Evolutionary conservation across 2,797 vertebrate genomes (phyloP).

Genomic region (Syngnathus acus): DNA sequence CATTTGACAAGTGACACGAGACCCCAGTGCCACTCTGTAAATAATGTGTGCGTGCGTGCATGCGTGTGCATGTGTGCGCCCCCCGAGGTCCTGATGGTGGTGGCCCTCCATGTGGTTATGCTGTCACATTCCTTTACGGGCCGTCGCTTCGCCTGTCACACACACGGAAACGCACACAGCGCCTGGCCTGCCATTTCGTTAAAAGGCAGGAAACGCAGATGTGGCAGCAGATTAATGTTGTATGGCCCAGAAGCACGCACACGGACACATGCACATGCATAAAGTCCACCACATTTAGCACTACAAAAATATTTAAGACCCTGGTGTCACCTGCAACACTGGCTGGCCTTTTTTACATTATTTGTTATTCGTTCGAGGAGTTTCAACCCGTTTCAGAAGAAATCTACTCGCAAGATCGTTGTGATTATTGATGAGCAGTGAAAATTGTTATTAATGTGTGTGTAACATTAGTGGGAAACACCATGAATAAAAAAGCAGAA

Average conservation of each 20-base stretch:
- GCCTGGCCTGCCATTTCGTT: conserved; percentile 63
- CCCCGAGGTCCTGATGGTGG: conserved; percentile 58
- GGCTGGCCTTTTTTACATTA: conserved; percentile 13
- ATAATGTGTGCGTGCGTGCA: conserved; percentile 23
- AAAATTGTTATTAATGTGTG: too few species aligned
- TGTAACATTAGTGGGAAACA: too few species aligned
- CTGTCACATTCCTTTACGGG: conserved; percentile 66
- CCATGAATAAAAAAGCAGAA: too few species aligned
- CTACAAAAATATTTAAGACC: conserved; percentile 21
- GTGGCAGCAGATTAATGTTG: conserved; percentile 73
- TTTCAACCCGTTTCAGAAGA: not conserved
- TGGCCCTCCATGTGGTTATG: conserved; percentile 55
- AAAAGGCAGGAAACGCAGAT: conserved; percentile 65
- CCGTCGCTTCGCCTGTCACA: conserved; percentile 47
- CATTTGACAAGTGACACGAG: conserved; percentile 44
- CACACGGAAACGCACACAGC: conserved; percentile 35
- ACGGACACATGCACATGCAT: conserved; percentile 17
- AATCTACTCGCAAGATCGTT: too few species aligned
- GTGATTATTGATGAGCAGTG: too few species aligned
- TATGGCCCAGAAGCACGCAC: conserved; percentile 48
- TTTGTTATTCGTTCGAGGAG: not conserved
- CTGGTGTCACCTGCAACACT: conserved; percentile 21
- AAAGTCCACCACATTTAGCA: conserved; percentile 16
- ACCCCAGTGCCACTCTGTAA: conserved; percentile 42
- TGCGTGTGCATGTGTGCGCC: conserved; percentile 18